Evolutionary conservation across 2,888 invertebrate species (phyloP), one percentile per base, ranked within the genome.

Genomic region (Mimumesa dahlbomi): DNA sequence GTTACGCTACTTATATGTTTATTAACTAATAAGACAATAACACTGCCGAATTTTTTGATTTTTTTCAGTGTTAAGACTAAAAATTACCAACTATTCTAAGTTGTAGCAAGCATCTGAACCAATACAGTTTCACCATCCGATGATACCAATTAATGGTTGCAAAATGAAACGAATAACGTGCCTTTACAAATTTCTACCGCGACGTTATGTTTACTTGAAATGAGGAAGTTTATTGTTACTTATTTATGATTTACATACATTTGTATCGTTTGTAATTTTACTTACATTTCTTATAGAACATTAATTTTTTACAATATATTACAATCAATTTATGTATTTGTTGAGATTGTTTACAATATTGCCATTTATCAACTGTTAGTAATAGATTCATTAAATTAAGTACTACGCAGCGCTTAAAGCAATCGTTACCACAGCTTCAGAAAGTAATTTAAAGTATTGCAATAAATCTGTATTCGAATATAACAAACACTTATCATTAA

Each of bases 211-310:
- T 64, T 64, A 50, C 50, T 42, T 42, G 22, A 11, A 43, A 0
- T 25, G 22, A 31, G 14, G 43, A 29, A 61, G 5, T 38, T 34
- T 34, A 46, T 31, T 54, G 43, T 64, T 69, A 21, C 36, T 31
- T 68, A 57, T 70, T 67, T 53, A 49, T 58, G 57, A 56, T 40
- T 19, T 48, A 42, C 0, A 43, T 61, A 21, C 40, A 52, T 34
- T 9, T 22, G 11, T 21, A 38, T 9, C 25, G 18, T 38, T 2
- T 16, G 6, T 46, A 46, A 29, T 25, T 2, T 38, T 48, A 56
- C 14, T 29, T 36, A 38, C 3, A 25, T 43, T 25, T 36, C 29
- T 2, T 11, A 58, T 40, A 19, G 16, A 14, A 25, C 18, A 57
- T 38, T 42, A 42, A 49, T n/a, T 43, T 46, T 31, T 52, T 22